Conservation (phyloP, 2,797 vertebrate genomes). For the Alauda arvensis region DNA sequence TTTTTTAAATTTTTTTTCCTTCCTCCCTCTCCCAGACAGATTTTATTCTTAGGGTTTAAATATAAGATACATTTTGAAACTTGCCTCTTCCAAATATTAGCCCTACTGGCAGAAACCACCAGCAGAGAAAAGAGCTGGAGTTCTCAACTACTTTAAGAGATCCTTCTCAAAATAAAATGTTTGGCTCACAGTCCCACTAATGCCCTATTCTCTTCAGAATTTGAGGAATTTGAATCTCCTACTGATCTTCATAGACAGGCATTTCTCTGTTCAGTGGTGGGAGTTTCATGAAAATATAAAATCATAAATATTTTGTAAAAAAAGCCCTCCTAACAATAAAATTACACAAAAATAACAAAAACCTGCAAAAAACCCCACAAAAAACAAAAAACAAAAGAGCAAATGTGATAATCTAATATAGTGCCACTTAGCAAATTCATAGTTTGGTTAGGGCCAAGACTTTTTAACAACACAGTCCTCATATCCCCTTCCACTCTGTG, state of each 20-base stretch:
- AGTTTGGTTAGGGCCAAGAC: background rate
- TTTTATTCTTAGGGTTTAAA: constrained; percentile 3
- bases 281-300: background rate
- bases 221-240: background rate
- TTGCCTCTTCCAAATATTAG: background rate
- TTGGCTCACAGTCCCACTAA: background rate
- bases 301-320: background rate
- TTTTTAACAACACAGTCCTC: background rate
- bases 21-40: background rate
- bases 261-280: background rate
- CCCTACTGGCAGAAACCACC: background rate
- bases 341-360: background rate
- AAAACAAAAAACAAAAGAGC: background rate
- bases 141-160: background rate
- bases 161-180: background rate
- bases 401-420: background rate
- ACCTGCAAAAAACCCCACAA: background rate
- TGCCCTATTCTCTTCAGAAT: background rate
- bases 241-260: background rate
- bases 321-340: fast-evolving
- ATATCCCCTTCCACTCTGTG: background rate
- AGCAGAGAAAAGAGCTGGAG: background rate
- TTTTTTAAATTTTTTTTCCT: fast-evolving
- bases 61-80: background rate
- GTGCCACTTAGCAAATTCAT: background rate